Evolutionary conservation across 2,113 vertebrate genomes (phyloP), one percentile per base, ranked within the genome.

Genomic region (Hemichromis elongatus): DNA sequence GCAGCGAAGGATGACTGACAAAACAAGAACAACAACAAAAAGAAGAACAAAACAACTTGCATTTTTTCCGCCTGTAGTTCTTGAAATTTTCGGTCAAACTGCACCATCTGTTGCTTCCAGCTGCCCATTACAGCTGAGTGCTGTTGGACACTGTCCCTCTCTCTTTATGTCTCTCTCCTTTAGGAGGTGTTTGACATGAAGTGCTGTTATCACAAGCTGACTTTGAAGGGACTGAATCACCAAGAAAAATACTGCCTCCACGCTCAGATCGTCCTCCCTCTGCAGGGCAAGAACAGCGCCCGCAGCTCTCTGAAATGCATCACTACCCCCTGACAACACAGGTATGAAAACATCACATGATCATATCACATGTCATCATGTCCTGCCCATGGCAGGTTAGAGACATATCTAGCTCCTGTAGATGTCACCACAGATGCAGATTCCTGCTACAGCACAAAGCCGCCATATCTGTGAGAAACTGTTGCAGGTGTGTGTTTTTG

Each of bases 161-260:
- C 42, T 47, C 42, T 0, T 47, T 61, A 42, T 45, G 33, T 14
- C n/a, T 81, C 18, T 90, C 1, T 6, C 80, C 59, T 14, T 26
- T 75, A 96, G 95, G 88, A 94, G 40, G 78, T 82, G 52, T 88
- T 85, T 35, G 85, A 94, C 59, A 45, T 95, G 7, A 12, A 81
- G 3, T 89, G 90, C 53, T 93, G 90, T 30, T 85, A 75, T 2
- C 83, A 91, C 30, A 89, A 90, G 56, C 59, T 95, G 42, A 79
- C 79, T 16, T 85, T 97, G 16, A 82, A 70, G 3, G 13, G 86
- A 1, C 82, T 96, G 52, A 80, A 61, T 7, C 93, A 80, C 42
- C 82, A 78, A 35, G 45, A 79, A 0, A 83, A 80, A 13, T 96
- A 96, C 94, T 97, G 96, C 84, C 66, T 96, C 13, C 90, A 95